phyloP scores from a whole-genome alignment of 2,113 vertebrate species.

The Neopipo cinnamomea region DNA sequence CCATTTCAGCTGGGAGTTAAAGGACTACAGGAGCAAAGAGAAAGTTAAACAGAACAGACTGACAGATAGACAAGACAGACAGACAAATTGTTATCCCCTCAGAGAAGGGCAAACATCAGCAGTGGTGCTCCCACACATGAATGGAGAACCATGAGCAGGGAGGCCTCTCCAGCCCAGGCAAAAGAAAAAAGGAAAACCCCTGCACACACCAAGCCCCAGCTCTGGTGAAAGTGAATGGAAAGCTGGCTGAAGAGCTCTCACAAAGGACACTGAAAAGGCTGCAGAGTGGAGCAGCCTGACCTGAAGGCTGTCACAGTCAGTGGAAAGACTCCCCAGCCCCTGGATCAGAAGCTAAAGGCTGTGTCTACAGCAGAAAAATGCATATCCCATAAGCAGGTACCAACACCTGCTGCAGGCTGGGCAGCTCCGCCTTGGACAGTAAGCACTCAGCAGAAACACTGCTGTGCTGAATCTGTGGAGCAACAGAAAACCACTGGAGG shows the following conservation, averaged over 20 bases:
- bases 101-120: background rate
- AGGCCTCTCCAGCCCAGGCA: background rate
- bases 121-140: background rate
- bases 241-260: constrained; percentile 10
- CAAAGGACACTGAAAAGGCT: constrained; percentile 8
- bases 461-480: background rate
- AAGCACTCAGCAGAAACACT: background rate
- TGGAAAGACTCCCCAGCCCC: fast-evolving
- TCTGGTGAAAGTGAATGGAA: background rate
- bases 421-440: background rate
- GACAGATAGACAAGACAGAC: background rate
- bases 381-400: background rate
- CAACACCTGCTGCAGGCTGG: background rate
- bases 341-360: background rate
- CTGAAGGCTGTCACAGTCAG: background rate
- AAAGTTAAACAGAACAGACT: background rate
- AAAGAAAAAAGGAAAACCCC: background rate
- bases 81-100: background rate
- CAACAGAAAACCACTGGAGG: background rate
- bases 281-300: background rate
- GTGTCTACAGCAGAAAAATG: background rate
- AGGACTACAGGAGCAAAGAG: background rate
- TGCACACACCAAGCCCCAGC: background rate
- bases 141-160: background rate
- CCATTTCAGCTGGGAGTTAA: background rate